phyloP scores from a whole-genome alignment of 2,797 vertebrate species.

The Neolamprologus multifasciatus region DNA sequence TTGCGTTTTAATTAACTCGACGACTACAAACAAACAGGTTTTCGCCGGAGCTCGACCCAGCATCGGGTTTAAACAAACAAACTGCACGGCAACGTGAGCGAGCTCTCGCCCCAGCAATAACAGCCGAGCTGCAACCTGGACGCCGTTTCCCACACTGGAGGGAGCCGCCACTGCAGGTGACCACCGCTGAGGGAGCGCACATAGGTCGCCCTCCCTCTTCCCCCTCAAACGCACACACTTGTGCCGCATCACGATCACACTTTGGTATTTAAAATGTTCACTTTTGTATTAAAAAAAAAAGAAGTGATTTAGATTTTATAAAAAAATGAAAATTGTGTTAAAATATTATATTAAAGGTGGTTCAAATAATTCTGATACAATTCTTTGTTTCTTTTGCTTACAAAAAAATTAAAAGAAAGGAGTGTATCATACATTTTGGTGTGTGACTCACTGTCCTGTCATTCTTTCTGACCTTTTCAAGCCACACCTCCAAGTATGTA shows the following conservation, averaged over 20 bases:
- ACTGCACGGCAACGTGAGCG: slow-evolving; percentile 63
- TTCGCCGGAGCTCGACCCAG: slow-evolving; percentile 67
- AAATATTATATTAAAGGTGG: not conserved
- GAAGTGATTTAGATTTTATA: not conserved
- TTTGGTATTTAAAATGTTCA: not conserved
- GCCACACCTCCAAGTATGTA: slow-evolving; percentile 31
- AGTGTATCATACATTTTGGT: not conserved
- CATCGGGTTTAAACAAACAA: slow-evolving; percentile 83
- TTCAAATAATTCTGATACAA: not conserved
- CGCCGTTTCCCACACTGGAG: slow-evolving; percentile 76
- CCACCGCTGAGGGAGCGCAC: slow-evolving; percentile 12
- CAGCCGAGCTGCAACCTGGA: slow-evolving; percentile 70
- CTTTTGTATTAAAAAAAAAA: not conserved
- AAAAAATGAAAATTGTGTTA: not conserved
- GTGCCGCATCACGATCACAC: not conserved
- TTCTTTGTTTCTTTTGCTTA: not conserved
- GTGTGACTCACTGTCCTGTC: slow-evolving; percentile 11
- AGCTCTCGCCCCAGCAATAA: slow-evolving; percentile 78
- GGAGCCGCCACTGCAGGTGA: slow-evolving; percentile 51
- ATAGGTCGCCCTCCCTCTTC: not conserved
- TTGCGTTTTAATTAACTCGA: slow-evolving; percentile 78
- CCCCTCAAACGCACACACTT: not conserved
- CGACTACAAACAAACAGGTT: slow-evolving; percentile 78
- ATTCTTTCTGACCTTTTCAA: slow-evolving; percentile 33
- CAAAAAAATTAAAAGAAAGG: not conserved